phyloP scores from a whole-genome alignment of 2,113 vertebrate species.

The Chelonoidis abingdonii region DNA sequence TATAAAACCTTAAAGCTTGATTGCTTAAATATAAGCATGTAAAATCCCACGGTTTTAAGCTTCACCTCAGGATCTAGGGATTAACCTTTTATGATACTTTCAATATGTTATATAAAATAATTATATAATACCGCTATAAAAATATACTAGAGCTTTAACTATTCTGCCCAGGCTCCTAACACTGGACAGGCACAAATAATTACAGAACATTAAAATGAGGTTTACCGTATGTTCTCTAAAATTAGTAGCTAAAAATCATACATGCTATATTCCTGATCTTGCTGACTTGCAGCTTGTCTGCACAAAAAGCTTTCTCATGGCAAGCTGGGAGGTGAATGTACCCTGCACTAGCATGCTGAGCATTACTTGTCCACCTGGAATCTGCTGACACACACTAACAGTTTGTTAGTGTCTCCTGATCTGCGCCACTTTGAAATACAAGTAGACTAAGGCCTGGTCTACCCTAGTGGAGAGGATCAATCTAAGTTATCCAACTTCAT shows the following conservation, averaged over 20 bases:
- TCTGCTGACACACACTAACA: neutral
- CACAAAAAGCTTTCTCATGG: neutral
- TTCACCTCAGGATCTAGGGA: neutral
- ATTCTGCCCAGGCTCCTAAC: neutral
- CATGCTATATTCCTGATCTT: neutral
- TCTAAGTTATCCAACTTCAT: too few relatives aligned
- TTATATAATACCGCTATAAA: neutral
- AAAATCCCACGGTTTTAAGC: neutral
- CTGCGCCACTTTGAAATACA: neutral
- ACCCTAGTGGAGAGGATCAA: too few relatives aligned
- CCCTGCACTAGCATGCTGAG: neutral
- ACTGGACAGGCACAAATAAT: neutral
- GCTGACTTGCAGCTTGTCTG: neutral
- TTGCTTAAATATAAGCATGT: neutral
- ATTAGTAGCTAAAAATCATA: neutral
- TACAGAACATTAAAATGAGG: neutral
- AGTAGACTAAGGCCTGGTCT: neutral
- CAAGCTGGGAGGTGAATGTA: neutral
- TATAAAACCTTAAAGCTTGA: neutral
- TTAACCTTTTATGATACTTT: neutral
- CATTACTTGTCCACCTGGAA: neutral
- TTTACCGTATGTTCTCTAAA: neutral
- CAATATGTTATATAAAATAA: neutral
- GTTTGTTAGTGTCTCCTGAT: neutral
- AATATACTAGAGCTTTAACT: neutral